phyloP scores from a whole-genome alignment of 2,113 vertebrate species.

The Neotoma lepida region DNA sequence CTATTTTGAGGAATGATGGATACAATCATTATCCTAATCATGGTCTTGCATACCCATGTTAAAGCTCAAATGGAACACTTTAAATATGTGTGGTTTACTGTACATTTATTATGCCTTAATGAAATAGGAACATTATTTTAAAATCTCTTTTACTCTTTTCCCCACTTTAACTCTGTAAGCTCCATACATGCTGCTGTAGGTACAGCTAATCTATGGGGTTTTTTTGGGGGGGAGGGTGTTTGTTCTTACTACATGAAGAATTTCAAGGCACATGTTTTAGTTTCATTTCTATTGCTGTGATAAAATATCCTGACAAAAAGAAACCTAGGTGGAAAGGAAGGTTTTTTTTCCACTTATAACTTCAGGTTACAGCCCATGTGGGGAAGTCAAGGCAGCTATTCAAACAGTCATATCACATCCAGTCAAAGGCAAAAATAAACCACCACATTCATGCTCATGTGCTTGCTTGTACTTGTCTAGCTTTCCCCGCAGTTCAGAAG shows the following conservation, averaged over 20 bases:
- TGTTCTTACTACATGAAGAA: not conserved
- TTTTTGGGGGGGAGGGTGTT: not conserved
- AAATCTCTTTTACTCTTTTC: conserved; percentile 20
- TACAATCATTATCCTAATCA: not conserved
- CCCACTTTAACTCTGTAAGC: not conserved
- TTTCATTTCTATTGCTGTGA: not conserved
- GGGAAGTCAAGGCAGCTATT: not conserved
- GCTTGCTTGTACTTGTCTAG: not conserved
- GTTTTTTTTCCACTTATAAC: too few relatives aligned
- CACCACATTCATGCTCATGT: too few relatives aligned
- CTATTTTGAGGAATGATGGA: not conserved
- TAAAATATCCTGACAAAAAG: not conserved
- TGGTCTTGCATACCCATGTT: not conserved
- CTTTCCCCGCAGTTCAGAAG: not conserved
- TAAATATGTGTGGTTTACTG: not conserved
- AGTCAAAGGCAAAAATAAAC: not conserved
- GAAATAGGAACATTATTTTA: conserved; percentile 12
- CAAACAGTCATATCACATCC: not conserved
- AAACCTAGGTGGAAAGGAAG: not conserved
- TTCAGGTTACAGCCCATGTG: not conserved
- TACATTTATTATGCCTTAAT: not conserved
- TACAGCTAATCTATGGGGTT: not conserved
- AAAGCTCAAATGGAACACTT: not conserved
- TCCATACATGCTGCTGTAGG: not conserved
- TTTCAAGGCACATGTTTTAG: not conserved